Base-by-base conservation (phyloP, 2,113 vertebrate genomes). In the Cariama cristata region DNA sequence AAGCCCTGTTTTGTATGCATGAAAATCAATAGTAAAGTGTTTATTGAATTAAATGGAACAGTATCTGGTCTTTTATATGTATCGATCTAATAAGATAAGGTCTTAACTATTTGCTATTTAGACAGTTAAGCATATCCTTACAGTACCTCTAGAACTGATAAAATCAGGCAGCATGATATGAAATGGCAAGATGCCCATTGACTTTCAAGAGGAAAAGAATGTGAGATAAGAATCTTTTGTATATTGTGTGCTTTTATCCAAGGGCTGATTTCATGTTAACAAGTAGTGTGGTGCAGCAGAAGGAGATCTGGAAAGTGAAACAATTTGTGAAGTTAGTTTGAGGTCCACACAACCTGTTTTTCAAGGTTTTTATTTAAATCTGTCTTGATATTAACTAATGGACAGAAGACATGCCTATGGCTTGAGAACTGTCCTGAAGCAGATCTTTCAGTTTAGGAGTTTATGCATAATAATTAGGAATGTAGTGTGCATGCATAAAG, bases 61-160 rank as follows among this genome's bases (percentile, higher is more conserved):
- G 21, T 60, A 92, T 86, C 49, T 86, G 44, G 33, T 84, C 40
- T 35, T 93, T 87, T 79, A 21, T 72, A 49, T n/a, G 15, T 62
- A 96, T 88, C 1, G 45, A 94, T 91, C 35, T 45, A 79, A 22
- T 68, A 81, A 89, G 76, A 85, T 93, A 96, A 82, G 45, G 23
- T 94, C 69, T 95, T 76, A 91, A 82, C 38, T 84, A 35, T 88
- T 86, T 87, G 49, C 72, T 89, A 1, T 96, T 95, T 95, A 79
- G 11, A 52, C 28, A 87, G 53, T 53, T 95, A 59, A 88, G 32
- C 56, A 42, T 62, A 77, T 20, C 24, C 66, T 87, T 83, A 75
- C 59, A 64, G 11, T 67, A 60, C 66, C 24, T 33, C 22, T 38
- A 28, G 42, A 91, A 79, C 24, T 79, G 91, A 95, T 79, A 92